These are phyloP conservation scores for Nomada lathburiana DNA, from an alignment of 2,888 invertebrate genomes.

Conservation along the genomic window DNA sequence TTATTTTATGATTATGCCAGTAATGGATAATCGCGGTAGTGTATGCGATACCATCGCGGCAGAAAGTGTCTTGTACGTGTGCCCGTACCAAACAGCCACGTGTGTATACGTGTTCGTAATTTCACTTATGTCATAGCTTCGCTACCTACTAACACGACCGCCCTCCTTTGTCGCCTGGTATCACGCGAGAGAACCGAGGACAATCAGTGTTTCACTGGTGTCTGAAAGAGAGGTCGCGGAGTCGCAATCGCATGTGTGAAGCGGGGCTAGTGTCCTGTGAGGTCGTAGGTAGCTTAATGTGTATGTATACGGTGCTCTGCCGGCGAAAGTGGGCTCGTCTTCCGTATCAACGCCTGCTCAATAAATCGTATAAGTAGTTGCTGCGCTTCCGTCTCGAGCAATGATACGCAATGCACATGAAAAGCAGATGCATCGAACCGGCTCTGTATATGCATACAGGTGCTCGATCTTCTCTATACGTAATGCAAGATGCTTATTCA, in stretches of 20 bases:
- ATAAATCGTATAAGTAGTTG: slow-evolving; percentile 54
- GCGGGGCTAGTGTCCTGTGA: slow-evolving; percentile 40
- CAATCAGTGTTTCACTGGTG: slow-evolving; percentile 48
- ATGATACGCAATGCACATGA: slow-evolving; percentile 24
- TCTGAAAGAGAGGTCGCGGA: slow-evolving; percentile 44
- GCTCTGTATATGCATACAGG: background rate
- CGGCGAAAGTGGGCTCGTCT: slow-evolving; percentile 57
- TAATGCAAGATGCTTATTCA: background rate
- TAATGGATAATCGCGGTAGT: slow-evolving; percentile 48
- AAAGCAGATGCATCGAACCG: slow-evolving; percentile 1
- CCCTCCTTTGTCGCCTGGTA: slow-evolving; percentile 7
- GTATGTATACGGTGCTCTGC: slow-evolving; percentile 7
- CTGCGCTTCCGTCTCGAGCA: slow-evolving; percentile 43
- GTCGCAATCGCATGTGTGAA: slow-evolving; percentile 41
- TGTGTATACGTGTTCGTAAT: slow-evolving; percentile 52
- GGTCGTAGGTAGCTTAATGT: slow-evolving; percentile 46
- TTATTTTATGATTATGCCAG: slow-evolving; percentile 49
- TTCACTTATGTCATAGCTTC: slow-evolving; percentile 53
- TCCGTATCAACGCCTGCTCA: slow-evolving; percentile 57
- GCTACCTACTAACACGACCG: background rate
- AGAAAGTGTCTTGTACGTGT: slow-evolving; percentile 41
- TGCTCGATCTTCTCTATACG: background rate
- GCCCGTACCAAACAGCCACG: slow-evolving; percentile 33
- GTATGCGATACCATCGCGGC: slow-evolving; percentile 29
- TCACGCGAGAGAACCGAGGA: slow-evolving; percentile 53